A percentile compares a stretch with the other conserved stretches of the same genome.
These are phyloP conservation scores for Zygothrica quintamaculata DNA, from an alignment of 2,888 invertebrate species.

Conservation along the genomic window DNA sequence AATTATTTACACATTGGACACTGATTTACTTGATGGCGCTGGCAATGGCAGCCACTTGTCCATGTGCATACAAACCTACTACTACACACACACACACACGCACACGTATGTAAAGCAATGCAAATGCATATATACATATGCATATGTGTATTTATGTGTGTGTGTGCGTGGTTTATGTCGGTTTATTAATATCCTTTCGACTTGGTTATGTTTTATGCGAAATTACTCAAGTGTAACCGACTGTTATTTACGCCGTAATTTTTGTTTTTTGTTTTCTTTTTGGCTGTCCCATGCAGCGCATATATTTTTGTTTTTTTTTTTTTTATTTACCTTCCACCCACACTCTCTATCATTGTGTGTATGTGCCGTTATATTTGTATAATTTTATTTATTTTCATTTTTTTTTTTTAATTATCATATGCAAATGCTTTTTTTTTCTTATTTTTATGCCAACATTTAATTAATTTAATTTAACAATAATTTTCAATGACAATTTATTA, in stretches of 20 bases:
- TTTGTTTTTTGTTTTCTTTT: no score
- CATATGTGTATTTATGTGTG: slow-evolving; percentile 34
- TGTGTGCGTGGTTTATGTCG: slow-evolving; percentile 63
- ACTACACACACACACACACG: slow-evolving; percentile 5
- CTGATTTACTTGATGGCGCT: slow-evolving; percentile 77
- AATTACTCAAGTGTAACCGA: slow-evolving; percentile 79
- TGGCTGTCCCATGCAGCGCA: slow-evolving; percentile 6
- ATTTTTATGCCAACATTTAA: no score
- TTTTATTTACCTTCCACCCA: background rate
- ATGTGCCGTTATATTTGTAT: slow-evolving; percentile 26
- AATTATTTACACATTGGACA: slow-evolving; percentile 84
- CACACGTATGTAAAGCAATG: slow-evolving; percentile 10
- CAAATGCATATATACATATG: slow-evolving; percentile 4
- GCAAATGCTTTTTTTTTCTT: slow-evolving; percentile 44
- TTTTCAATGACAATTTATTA: slow-evolving; percentile 64
- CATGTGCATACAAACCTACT: slow-evolving; percentile 25
- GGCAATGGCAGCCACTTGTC: slow-evolving; percentile 64
- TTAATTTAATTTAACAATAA: slow-evolving; percentile 62
- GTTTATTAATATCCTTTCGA: slow-evolving; percentile 82
- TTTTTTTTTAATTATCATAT: slow-evolving; percentile 64
- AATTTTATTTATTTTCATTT: slow-evolving; percentile 26
- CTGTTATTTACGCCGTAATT: slow-evolving; percentile 67
- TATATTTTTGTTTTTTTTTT: slow-evolving; percentile 27
- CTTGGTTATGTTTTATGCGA: slow-evolving; percentile 78
- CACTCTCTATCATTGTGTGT: slow-evolving; percentile 16